Conservation (phyloP, 92 coral and sea anemone species). For the Metridium senile region DNA sequence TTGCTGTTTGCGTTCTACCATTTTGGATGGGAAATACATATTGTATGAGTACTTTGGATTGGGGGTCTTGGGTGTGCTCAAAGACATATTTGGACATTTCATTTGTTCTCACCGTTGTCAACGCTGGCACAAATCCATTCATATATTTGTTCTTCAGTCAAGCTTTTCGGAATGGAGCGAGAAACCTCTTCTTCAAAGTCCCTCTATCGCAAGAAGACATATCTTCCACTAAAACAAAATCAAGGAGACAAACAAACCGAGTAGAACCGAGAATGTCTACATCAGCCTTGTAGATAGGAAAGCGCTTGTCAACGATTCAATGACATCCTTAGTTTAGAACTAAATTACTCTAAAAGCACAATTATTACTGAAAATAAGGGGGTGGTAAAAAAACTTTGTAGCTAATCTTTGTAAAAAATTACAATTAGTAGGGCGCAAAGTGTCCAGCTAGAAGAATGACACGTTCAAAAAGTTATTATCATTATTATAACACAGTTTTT, state of each 20-base stretch:
- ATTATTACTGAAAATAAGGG: no score
- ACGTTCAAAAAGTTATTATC: no score
- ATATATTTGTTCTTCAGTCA: slow-evolving; percentile 57
- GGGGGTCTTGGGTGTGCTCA: background rate
- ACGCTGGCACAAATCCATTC: slow-evolving; percentile 54
- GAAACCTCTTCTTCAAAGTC: slow-evolving; percentile 8
- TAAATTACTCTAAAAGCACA: no score
- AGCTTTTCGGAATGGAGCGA: slow-evolving; percentile 47
- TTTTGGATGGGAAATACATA: slow-evolving; percentile 25
- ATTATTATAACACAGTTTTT: no score
- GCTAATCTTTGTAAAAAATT: no score
- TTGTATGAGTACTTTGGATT: background rate
- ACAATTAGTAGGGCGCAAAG: no score
- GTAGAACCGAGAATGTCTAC: background rate
- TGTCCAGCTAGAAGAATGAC: no score
- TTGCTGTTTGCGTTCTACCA: slow-evolving; percentile 70
- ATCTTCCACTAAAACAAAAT: background rate
- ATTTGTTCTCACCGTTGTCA: slow-evolving; percentile 35
- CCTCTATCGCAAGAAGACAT: background rate
- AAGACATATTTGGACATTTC: slow-evolving; percentile 9
- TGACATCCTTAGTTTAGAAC: no score
- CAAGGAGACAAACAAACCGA: background rate
- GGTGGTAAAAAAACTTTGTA: no score
- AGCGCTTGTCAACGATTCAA: no score
- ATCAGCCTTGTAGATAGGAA: background rate